Evolutionary conservation across 2,888 invertebrate genomes (phyloP), one percentile per base, ranked within the genome.

Genomic region (Mythimna impura): DNA sequence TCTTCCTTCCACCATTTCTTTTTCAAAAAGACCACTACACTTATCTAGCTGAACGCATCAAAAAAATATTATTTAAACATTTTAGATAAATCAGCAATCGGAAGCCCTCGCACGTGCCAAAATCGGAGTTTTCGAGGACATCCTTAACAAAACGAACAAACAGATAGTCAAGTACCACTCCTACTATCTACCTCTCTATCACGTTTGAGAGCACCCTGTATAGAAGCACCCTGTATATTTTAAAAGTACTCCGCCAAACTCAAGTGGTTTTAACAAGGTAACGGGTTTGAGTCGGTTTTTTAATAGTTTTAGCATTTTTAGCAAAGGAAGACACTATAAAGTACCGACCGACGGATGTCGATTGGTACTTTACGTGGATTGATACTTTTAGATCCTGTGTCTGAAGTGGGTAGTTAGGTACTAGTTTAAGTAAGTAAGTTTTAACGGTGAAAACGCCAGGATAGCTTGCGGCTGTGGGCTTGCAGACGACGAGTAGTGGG

Each of bases 171-270:
- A 92, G 92, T 77, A 87, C 76, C 81, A 78, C 87, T 90, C 79
- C 47, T 77, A 73, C 83, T 92, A 93, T 93, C 93, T 86, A 70
- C 78, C 89, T 85, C 93, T 93, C 80, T 70, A 91, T 87, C 93
- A 93, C 93, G 93, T 92, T 88, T 84, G 22, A 72, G 57, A 63
- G 66, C 60, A 79, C 43, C 20, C 58, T 71, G 63, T 52, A 58
- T 25, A 60, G 22, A 30, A 71, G 61, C 60, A 77, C 47, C n/a
- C 63, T 71, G 63, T 52, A 63, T 36, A 60, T 73, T 83, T 78
- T 55, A 70, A 83, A 71, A 70, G 76, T 75, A 70, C 85, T 85
- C 63, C 57, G 65, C 22, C 52, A 55, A 66, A 63, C 73, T 73
- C 9, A 52, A 73, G 71, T 71, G 75, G 58, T 17, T 72, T 80